Evolutionary conservation across 2,797 vertebrate genomes (phyloP).

Genomic region (Hydrocynus forskahlii): DNA sequence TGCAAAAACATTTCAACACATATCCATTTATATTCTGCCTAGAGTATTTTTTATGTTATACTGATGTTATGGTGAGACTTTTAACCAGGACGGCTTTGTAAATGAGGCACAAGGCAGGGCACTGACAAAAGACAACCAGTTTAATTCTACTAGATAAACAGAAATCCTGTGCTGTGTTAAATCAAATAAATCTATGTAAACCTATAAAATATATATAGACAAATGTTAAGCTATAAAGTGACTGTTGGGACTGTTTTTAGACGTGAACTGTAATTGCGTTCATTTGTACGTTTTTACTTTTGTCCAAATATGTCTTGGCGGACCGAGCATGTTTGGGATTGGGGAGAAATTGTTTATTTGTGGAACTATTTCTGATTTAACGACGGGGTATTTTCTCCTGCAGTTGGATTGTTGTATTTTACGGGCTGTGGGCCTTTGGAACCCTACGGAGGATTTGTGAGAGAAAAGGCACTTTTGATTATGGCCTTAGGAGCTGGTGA

Average conservation of each 20-base stretch:
- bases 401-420: not conserved
- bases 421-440: not conserved
- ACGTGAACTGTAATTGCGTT: not conserved
- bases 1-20: no score
- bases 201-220: no score
- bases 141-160: no score
- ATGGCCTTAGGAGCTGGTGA: constrained; percentile 6
- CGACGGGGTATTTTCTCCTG: not conserved
- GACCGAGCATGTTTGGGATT: not conserved
- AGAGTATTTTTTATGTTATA: no score
- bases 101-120: no score
- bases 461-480: constrained; percentile 7
- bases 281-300: not conserved
- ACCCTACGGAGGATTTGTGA: not conserved
- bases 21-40: no score
- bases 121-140: no score
- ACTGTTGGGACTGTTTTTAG: not conserved
- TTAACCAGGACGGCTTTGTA: no score
- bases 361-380: not conserved
- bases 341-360: not conserved
- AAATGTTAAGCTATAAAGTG: no score
- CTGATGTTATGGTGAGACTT: no score
- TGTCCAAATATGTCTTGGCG: not conserved
- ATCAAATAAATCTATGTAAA: no score
- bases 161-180: no score